Base-by-base conservation (phyloP, 1,140 invertebrate genomes). In the Chionoecetes opilio region DNA sequence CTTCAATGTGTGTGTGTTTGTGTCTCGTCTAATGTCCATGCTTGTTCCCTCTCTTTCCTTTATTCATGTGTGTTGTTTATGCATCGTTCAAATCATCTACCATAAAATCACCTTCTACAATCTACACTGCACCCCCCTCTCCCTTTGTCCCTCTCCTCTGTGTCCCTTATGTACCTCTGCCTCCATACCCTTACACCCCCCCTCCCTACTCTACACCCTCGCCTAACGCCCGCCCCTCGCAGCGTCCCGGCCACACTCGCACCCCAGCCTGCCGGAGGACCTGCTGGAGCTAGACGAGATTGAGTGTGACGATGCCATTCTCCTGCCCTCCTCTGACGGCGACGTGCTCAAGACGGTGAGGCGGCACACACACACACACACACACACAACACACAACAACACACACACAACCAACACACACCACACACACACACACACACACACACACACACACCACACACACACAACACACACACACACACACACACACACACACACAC, bases 291-390 rank as follows among this genome's bases (percentile, higher is more conserved):
- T 97, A 96, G 96, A 97, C 41, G 96, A 97, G 84, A 94, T 96
- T 3, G 95, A 96, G 91, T 96, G 94, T 82, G 96, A 96, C 82
- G 92, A 95, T 32, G 95, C 96, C 35, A 75, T 96, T 89, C 93
- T 96, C 26, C 95, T 85, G 91, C 96, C 96, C 29, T 37, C 95
- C 94, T 96, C 94, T 32, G 96, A 96, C 75, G 82, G 93, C 32
- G 95, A 96, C 21, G 41, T 86, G 8, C 95, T 97, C n/a, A 97
- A 97, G 94, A 96, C 97, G 96, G 96, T 96, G 94, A 96, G 96
- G 75, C 38, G n/a, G n/a, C 38, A 84, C 9, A 89, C 29, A 84
- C 8, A 82, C 3, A 82, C 26, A 82, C 31, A 82, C 31, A 41
- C 46, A 53, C 46, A 53, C 46, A 53, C 46, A 53, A 53, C 46